These are phyloP conservation scores for Harpegnathos saltator DNA, from an alignment of 1,140 invertebrate species.

Conservation along the genomic window DNA sequence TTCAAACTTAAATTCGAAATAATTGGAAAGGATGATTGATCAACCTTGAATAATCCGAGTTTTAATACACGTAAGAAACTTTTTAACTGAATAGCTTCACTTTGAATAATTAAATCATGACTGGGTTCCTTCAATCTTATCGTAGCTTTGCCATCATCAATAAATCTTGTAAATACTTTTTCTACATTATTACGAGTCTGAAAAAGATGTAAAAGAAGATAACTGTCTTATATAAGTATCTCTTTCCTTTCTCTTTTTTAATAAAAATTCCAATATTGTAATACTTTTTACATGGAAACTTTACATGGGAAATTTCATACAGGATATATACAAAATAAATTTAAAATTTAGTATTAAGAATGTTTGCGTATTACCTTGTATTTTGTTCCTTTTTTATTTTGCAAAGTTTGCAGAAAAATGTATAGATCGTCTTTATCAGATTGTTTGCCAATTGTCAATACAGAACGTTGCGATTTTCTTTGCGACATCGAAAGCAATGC, in stretches of 20 bases:
- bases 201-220: slow-evolving; percentile 61
- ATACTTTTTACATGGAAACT: no score
- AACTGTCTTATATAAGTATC: slow-evolving; percentile 23
- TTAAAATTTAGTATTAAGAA: no score
- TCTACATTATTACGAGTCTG: slow-evolving; percentile 88
- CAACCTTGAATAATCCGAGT: slow-evolving; percentile 87
- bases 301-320: no score
- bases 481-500: slow-evolving; percentile 80
- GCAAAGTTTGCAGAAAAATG: slow-evolving; percentile 88
- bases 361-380: slow-evolving; percentile 85
- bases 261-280: neutral
- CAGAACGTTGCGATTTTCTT: slow-evolving; percentile 84
- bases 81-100: slow-evolving; percentile 89
- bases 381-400: slow-evolving; percentile 89
- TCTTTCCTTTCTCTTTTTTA: neutral
- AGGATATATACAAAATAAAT: no score
- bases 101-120: slow-evolving; percentile 90
- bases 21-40: slow-evolving; percentile 81
- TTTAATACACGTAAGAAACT: slow-evolving; percentile 89
- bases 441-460: slow-evolving; percentile 88
- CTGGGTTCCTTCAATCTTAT: slow-evolving; percentile 90
- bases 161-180: slow-evolving; percentile 89
- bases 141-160: slow-evolving; percentile 91
- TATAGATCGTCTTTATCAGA: slow-evolving; percentile 87
- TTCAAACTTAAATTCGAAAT: slow-evolving; percentile 85